phyloP scores from a whole-genome alignment of 2,113 vertebrate genomes.

The Psophia crepitans region DNA sequence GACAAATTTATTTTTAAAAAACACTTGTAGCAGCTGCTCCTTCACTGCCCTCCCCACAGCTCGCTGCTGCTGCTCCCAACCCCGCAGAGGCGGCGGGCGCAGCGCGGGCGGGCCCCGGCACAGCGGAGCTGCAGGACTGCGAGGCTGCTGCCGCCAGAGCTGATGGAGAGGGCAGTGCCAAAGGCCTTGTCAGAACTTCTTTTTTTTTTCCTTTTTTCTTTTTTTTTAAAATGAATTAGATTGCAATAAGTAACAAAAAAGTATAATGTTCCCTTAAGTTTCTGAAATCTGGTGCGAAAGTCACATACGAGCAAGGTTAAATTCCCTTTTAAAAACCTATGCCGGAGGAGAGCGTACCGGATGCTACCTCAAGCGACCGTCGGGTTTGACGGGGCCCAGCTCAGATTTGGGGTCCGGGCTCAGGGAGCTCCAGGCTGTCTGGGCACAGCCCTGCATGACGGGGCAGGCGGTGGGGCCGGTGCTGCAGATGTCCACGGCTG shows the following conservation, averaged over 20 bases:
- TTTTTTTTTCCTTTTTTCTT: not conserved
- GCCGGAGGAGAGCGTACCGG: not conserved
- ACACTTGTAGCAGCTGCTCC: slow-evolving; percentile 14
- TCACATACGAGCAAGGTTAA: slow-evolving; percentile 13
- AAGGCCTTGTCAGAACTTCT: not conserved
- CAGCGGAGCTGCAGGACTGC: too few relatives aligned
- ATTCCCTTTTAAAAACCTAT: slow-evolving; percentile 55
- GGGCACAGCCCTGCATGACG: slow-evolving; percentile 87
- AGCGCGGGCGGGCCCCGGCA: accelerated
- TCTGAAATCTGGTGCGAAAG: not conserved
- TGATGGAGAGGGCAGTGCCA: slow-evolving; percentile 12
- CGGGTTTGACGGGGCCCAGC: slow-evolving; percentile 80
- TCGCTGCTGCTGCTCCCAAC: not conserved
- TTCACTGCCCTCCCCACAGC: not conserved
- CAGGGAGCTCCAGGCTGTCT: slow-evolving; percentile 93
- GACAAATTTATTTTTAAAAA: not conserved
- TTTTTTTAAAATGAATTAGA: not conserved
- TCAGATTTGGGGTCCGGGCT: slow-evolving; percentile 96
- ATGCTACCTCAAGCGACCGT: slow-evolving; percentile 96
- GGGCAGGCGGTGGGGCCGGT: slow-evolving; percentile 84
- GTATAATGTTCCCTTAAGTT: not conserved
- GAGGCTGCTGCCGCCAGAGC: not conserved
- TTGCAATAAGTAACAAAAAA: slow-evolving; percentile 4
- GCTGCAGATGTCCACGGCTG: slow-evolving; percentile 87
- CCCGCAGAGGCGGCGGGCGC: accelerated